Conservation (phyloP, 1,140 invertebrate species). For the Myzus persicae region DNA sequence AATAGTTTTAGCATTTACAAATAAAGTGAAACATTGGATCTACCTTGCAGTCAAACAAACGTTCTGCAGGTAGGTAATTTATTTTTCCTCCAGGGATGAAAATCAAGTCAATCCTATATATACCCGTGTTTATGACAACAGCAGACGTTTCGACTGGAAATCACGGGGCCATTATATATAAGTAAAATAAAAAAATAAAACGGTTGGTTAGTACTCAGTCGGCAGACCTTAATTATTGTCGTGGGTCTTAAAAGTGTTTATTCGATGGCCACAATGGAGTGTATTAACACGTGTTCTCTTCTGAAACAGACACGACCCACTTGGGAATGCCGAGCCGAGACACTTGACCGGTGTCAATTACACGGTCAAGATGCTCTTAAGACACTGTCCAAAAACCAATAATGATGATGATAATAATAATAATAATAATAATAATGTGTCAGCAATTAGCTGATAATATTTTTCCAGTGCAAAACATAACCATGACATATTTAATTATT, state of each 20-base stretch:
- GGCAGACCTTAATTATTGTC: not conserved
- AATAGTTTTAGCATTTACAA: slow-evolving; percentile 47
- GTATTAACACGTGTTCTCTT: slow-evolving; percentile 19
- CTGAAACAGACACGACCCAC: slow-evolving; percentile 5
- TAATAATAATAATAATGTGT: slow-evolving; percentile 15
- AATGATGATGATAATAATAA: not conserved
- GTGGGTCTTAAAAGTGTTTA: slow-evolving; percentile 20
- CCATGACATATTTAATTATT: too few relatives aligned
- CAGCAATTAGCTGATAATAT: not conserved
- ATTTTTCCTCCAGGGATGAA: not conserved
- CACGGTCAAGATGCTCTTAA: not conserved
- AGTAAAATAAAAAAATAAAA: not conserved
- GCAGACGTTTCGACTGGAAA: not conserved
- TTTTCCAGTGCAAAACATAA: too few relatives aligned
- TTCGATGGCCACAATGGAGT: not conserved
- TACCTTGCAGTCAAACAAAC: not conserved
- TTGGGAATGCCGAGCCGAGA: not conserved
- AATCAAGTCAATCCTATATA: not conserved
- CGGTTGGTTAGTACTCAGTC: not conserved
- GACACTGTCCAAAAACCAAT: not conserved
- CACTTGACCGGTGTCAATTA: slow-evolving; percentile 44
- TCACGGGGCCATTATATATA: not conserved
- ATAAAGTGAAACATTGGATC: not conserved
- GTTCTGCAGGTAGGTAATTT: not conserved
- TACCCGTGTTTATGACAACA: not conserved